These are phyloP conservation scores for Kuschelorhynchus macadamiae DNA, from an alignment of 2,888 invertebrate species.

Conservation along the genomic window DNA sequence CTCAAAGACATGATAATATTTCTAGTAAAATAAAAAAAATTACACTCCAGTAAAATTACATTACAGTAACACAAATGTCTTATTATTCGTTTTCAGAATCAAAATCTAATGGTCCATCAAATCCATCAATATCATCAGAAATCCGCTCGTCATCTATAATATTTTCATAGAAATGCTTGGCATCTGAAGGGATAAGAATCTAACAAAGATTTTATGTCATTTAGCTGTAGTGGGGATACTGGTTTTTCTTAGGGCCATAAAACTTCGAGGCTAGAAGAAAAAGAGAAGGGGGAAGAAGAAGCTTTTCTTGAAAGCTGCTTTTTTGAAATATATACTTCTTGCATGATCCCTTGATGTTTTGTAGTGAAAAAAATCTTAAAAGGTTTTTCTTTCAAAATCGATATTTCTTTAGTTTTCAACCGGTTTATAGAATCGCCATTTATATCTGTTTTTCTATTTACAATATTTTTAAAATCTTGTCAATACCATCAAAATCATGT, in stretches of 20 bases:
- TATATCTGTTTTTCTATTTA: no score
- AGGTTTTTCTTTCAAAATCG: no score
- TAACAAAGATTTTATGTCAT: slow-evolving; percentile 13
- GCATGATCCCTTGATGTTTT: background rate
- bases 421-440: no score
- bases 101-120: slow-evolving; percentile 14
- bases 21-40: background rate
- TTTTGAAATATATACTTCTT: slow-evolving; percentile 2
- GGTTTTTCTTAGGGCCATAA: slow-evolving; percentile 12
- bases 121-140: slow-evolving; percentile 14
- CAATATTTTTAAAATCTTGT: no score
- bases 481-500: no score
- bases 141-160: background rate
- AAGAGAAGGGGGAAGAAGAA: slow-evolving; percentile 1
- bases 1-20: no score
- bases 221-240: background rate
- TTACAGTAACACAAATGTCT: background rate
- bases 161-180: slow-evolving; percentile 5
- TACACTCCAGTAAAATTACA: background rate
- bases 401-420: no score
- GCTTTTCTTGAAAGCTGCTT: slow-evolving; percentile 4
- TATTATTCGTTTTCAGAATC: slow-evolving; percentile 6
- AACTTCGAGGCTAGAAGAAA: slow-evolving; percentile 3
- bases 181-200: slow-evolving; percentile 9
- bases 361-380: background rate